These are phyloP conservation scores for Mesorhabditis spiculigera DNA, from an alignment of 2,888 invertebrate genomes.

Conservation along the genomic window DNA sequence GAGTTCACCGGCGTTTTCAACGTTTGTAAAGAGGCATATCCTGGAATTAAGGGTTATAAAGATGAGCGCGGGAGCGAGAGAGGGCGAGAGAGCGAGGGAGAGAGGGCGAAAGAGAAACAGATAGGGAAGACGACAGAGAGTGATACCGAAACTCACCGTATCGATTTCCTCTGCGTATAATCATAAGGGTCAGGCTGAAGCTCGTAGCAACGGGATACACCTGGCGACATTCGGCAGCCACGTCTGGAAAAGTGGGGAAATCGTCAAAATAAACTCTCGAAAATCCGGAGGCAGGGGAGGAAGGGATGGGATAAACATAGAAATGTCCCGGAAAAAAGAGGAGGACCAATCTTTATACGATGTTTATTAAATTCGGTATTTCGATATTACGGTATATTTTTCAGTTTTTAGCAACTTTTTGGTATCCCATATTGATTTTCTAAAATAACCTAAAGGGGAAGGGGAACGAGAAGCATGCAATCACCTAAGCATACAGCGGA, in stretches of 20 bases:
- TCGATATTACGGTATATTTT: neutral
- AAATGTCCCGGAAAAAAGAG: too few species aligned
- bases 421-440: too few species aligned
- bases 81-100: too few species aligned
- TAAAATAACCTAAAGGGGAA: neutral
- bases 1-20: constrained; percentile 49
- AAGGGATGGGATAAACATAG: too few species aligned
- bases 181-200: constrained; percentile 57
- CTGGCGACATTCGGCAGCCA: constrained; percentile 40
- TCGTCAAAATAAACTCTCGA: neutral
- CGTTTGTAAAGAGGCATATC: constrained; percentile 49
- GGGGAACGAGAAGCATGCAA: too few species aligned
- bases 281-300: neutral
- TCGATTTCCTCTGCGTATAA: constrained; percentile 35
- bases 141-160: constrained; percentile 13
- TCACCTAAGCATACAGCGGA: too few species aligned
- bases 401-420: too few species aligned
- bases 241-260: constrained; percentile 18
- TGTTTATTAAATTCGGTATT: neutral
- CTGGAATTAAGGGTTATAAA: neutral
- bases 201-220: constrained; percentile 49
- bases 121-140: too few species aligned
- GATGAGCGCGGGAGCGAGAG: too few species aligned
- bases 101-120: too few species aligned
- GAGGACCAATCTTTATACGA: too few species aligned